A percentile compares a stretch with the other conserved stretches of the same genome.
Evolutionary conservation across 2,888 invertebrate species (phyloP).

Genomic region (Conomelus anceps): DNA sequence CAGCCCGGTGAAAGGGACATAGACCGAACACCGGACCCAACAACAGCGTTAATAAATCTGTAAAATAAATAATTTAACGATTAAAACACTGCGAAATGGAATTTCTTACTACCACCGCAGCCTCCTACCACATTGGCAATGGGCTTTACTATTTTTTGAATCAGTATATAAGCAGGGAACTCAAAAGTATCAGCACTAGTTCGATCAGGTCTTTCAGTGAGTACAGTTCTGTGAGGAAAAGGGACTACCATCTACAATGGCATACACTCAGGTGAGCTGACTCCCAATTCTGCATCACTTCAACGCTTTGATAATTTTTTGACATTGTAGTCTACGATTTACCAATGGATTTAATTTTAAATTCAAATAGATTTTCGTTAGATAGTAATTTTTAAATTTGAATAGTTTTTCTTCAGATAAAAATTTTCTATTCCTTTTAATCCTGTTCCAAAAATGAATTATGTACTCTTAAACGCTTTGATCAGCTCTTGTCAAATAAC

Average conservation of each 20-base stretch:
- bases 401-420: too few relatives aligned
- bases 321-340: too few relatives aligned
- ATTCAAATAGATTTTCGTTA: too few relatives aligned
- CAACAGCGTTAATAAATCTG: neutral
- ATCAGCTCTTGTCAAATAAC: too few relatives aligned
- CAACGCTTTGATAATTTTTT: neutral
- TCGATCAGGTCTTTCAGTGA: neutral
- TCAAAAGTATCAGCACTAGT: neutral
- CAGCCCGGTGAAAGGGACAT: neutral
- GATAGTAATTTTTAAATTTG: too few relatives aligned
- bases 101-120: neutral
- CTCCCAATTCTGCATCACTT: too few relatives aligned
- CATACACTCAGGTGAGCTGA: neutral
- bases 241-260: neutral
- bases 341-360: too few relatives aligned
- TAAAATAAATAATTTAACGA: neutral
- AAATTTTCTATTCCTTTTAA: too few relatives aligned
- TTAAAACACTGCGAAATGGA: neutral
- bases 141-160: neutral
- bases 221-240: neutral
- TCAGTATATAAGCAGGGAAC: neutral
- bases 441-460: too few relatives aligned
- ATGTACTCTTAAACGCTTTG: too few relatives aligned
- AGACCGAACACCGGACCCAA: neutral
- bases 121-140: neutral